Evolutionary conservation across 2,113 vertebrate genomes (phyloP).

Genomic region (Zosterops japonicus): DNA sequence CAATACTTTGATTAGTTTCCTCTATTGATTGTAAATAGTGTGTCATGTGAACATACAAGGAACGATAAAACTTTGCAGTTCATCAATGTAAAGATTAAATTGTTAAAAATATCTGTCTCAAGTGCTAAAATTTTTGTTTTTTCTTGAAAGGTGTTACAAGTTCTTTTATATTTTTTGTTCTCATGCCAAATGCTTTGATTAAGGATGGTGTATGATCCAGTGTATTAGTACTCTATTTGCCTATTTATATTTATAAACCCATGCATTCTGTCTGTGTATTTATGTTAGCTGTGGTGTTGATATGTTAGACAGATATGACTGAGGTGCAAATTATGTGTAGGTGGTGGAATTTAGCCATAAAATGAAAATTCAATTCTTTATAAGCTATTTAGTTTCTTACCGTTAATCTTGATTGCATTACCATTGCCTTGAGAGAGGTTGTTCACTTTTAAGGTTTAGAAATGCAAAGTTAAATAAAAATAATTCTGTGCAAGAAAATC

Average conservation of each 20-base stretch:
- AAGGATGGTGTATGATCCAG: background rate
- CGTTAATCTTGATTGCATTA: background rate
- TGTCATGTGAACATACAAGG: background rate
- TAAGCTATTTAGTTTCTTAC: background rate
- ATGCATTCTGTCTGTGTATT: background rate
- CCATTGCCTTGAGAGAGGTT: background rate
- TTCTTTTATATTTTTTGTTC: background rate
- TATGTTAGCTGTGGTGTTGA: background rate
- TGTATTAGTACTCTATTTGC: slow-evolving; percentile 1
- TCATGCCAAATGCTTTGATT: slow-evolving; percentile 8
- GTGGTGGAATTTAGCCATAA: background rate
- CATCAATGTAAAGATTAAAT: background rate
- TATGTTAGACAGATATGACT: background rate
- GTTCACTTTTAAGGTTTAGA: background rate
- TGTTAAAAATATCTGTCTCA: background rate
- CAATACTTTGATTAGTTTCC: background rate
- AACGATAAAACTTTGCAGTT: slow-evolving; percentile 23
- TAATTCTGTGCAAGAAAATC: background rate
- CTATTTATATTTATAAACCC: slow-evolving; percentile 40
- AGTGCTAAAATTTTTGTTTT: background rate
- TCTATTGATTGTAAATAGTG: background rate
- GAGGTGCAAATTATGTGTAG: background rate
- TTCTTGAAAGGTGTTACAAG: background rate
- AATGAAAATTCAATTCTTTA: background rate
- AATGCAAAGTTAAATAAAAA: background rate